Conservation (phyloP, 2,113 vertebrate genomes). For the Desmodus rotundus region DNA sequence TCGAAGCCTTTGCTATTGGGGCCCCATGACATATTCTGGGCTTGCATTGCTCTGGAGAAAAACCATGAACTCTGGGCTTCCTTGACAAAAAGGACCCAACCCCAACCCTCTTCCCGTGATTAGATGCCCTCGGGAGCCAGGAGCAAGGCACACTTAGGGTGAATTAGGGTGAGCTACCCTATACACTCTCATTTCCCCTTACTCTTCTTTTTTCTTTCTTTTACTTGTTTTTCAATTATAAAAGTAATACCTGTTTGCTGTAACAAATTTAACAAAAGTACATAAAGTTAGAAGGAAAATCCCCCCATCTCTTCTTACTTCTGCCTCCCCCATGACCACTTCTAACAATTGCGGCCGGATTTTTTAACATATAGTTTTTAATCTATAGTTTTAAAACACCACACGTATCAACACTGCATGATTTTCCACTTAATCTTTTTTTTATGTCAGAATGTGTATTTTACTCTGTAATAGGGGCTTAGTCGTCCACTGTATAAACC, state of each 20-base stretch:
- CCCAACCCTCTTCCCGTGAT: not conserved
- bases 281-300: constrained; percentile 16
- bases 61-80: not conserved
- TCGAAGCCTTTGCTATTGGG: not conserved
- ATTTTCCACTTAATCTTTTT: not conserved
- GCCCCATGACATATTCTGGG: not conserved
- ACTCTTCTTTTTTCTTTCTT: not conserved
- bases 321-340: not conserved
- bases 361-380: not conserved
- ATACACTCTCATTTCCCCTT: not conserved
- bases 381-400: not conserved
- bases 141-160: not conserved
- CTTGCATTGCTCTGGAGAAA: not conserved
- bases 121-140: not conserved
- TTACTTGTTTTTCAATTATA: constrained; percentile 2
- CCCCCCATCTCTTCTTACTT: not conserved
- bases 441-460: constrained; percentile 9
- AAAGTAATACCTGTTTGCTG: not conserved
- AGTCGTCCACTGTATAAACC: not conserved
- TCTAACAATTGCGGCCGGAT: not conserved
- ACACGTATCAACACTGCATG: not conserved
- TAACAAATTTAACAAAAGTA: not conserved
- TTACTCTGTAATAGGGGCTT: not conserved
- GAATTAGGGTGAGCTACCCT: not conserved
- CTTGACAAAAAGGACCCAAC: not conserved